These are phyloP conservation scores for Luffia ferchaultella DNA, from an alignment of 2,888 invertebrate genomes.

Conservation along the genomic window DNA sequence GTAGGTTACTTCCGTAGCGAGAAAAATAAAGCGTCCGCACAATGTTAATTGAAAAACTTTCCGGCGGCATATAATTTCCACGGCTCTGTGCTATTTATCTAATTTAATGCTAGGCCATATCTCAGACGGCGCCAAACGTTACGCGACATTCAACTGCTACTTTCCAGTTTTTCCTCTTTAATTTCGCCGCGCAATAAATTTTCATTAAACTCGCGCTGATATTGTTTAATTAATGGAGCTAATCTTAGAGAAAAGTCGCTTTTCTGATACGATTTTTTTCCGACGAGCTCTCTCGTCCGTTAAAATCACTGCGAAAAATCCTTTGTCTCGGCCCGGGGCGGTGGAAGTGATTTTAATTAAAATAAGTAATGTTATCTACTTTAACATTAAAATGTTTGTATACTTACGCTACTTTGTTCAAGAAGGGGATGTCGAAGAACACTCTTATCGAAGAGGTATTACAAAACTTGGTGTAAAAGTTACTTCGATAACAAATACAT, in stretches of 20 bases:
- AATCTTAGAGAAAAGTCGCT: slow-evolving; percentile 19
- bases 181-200: slow-evolving; percentile 49
- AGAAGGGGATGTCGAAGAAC: too few relatives aligned
- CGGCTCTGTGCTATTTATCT: slow-evolving; percentile 11
- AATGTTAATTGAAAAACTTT: not conserved
- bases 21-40: not conserved
- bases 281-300: not conserved
- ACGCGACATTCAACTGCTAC: slow-evolving; percentile 8
- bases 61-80: not conserved
- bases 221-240: slow-evolving; percentile 45
- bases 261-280: not conserved
- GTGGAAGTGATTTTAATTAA: not conserved
- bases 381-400: too few relatives aligned
- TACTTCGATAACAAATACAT: too few relatives aligned
- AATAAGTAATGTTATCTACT: not conserved
- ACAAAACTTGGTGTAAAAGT: too few relatives aligned
- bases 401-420: too few relatives aligned
- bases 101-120: not conserved
- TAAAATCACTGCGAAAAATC: not conserved
- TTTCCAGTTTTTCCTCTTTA: slow-evolving; percentile 31
- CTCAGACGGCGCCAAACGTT: slow-evolving; percentile 15
- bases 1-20: not conserved
- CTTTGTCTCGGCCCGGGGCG: not conserved
- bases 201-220: slow-evolving; percentile 45
- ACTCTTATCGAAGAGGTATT: too few relatives aligned